Conservation (phyloP, 2,113 vertebrate species). For the Xerus inauris region DNA sequence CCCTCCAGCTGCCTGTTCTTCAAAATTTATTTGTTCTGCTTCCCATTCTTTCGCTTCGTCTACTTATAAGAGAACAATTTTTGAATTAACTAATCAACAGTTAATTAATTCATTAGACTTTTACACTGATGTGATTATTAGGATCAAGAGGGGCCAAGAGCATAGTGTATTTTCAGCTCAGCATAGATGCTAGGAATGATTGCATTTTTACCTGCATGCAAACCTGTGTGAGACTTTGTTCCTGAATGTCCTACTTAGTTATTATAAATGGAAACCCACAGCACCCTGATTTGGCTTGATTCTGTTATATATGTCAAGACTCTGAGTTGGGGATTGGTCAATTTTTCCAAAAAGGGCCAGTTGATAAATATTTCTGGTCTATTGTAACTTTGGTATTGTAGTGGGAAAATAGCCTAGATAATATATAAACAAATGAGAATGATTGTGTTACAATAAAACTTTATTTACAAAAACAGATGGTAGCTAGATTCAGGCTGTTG, state of each 20-base stretch:
- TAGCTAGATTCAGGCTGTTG: not conserved
- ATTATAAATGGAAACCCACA: not conserved
- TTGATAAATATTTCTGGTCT: slow-evolving; percentile 5
- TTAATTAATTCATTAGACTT: slow-evolving; percentile 21
- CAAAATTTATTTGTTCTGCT: not conserved
- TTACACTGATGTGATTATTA: slow-evolving; percentile 46
- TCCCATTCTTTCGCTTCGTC: not conserved
- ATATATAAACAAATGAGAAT: not conserved
- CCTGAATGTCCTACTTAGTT: not conserved
- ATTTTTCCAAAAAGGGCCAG: not conserved
- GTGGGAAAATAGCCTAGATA: not conserved
- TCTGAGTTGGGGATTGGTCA: not conserved
- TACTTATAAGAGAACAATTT: not conserved
- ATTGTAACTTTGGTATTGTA: not conserved
- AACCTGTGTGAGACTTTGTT: not conserved
- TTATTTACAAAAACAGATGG: not conserved
- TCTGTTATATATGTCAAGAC: not conserved
- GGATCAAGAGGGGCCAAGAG: not conserved
- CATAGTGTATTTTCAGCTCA: not conserved
- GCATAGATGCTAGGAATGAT: not conserved
- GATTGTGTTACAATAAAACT: not conserved
- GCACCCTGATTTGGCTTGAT: not conserved
- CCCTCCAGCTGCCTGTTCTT: not conserved
- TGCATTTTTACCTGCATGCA: not conserved
- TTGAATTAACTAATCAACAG: slow-evolving; percentile 5